Evolutionary conservation across 2,113 vertebrate species (phyloP), one percentile per base, ranked within the genome.

Genomic region (Cyanistes caeruleus): DNA sequence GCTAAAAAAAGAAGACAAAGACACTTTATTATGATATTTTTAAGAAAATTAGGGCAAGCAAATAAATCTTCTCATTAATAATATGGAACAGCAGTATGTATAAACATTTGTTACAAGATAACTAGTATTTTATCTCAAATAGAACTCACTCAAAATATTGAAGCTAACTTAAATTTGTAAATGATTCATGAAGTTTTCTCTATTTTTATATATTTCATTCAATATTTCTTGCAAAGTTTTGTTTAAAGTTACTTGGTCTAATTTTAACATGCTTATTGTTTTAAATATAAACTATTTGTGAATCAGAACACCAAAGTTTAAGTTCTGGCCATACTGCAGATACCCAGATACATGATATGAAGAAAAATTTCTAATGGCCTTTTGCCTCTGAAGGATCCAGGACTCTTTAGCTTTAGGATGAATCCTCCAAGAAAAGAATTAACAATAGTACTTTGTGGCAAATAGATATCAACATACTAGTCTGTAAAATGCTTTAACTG

Each of bases 1-100:
- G 69, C 99, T 98, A 83, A 33, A 58, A 78, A 62, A 48, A 78
- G 24, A 76, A 9, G 13, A 27, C 22, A 60, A 77, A 89, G 10
- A 37, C 2, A 44, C 6, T 35, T 55, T 27, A 51, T 48, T 59
- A 53, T 44, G 31, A 28, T 8, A 39, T 56, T 58, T 33, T 24
- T 27, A 63, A 41, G 15, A 64, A 43, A 59, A 53, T 39, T 19
- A 63, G 16, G 33, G 18, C 6, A 56, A 82, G 16, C 46, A n/a
- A 75, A 55, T 37, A 28, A 24, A 30, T 37, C 20, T 91, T 55
- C 52, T 33, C 15, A 51, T 37, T 62, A 74, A 56, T 8, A 39
- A 44, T 5, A 39, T 19, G 16, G 37, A 68, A 20, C 28, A 73
- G 51, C 30, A 22, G 43, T 11, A 11, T 3, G 11, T 25, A 67